A percentile compares a stretch with the other conserved stretches of the same genome.
These are phyloP conservation scores for Nysson spinosus DNA, from an alignment of 2,888 invertebrate genomes.

Conservation along the genomic window DNA sequence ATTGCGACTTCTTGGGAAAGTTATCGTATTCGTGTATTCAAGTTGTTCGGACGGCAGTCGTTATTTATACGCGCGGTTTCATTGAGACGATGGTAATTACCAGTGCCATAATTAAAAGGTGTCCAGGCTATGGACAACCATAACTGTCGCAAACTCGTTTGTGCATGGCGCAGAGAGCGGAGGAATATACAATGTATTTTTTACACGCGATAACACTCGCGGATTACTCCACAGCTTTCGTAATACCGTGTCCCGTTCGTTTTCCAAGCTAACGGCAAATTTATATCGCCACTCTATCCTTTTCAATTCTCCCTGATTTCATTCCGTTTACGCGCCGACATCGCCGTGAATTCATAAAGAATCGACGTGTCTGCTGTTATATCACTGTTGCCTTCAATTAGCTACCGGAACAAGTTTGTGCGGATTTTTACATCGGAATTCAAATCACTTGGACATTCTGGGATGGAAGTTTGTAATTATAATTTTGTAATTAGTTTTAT, in stretches of 20 bases:
- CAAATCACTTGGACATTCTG: too few relatives aligned
- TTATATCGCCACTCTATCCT: slow-evolving; percentile 12
- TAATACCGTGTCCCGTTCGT: slow-evolving; percentile 22
- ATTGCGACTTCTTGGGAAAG: not conserved
- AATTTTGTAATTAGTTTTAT: too few relatives aligned
- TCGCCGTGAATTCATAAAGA: too few relatives aligned
- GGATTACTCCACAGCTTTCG: slow-evolving; percentile 45
- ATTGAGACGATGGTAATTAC: slow-evolving; percentile 12
- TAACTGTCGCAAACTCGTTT: slow-evolving; percentile 14
- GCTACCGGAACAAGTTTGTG: too few relatives aligned
- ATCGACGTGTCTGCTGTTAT: too few relatives aligned
- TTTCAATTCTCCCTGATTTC: slow-evolving; percentile 29
- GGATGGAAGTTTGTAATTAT: too few relatives aligned
- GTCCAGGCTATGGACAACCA: not conserved
- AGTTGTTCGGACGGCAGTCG: not conserved
- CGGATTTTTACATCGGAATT: too few relatives aligned
- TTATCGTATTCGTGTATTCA: not conserved
- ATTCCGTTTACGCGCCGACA: too few relatives aligned
- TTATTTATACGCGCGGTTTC: not conserved
- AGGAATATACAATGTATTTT: slow-evolving; percentile 25
- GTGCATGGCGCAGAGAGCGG: not conserved
- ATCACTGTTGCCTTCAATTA: too few relatives aligned
- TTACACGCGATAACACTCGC: slow-evolving; percentile 30
- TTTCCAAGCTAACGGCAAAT: slow-evolving; percentile 30
- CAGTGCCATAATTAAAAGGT: slow-evolving; percentile 12